A percentile compares a stretch with the other conserved stretches of the same genome.
Evolutionary conservation across 2,113 vertebrate species (phyloP).

Genomic region (Casuarius casuarius): DNA sequence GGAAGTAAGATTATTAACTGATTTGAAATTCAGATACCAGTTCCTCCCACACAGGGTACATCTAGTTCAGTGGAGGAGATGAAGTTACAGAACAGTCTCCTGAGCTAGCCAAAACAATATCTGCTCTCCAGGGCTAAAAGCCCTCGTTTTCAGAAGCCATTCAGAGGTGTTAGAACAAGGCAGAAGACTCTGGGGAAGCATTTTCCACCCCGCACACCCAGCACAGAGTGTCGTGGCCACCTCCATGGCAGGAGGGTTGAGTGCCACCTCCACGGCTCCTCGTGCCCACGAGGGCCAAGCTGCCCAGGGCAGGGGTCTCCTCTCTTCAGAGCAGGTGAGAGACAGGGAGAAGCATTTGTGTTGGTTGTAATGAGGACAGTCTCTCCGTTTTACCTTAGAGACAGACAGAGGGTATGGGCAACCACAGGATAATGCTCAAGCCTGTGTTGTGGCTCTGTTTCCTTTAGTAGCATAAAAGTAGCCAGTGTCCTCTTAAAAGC

Average conservation of each 20-base stretch:
- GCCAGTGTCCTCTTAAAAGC: not conserved
- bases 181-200: not conserved
- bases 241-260: not conserved
- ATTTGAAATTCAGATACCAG: slow-evolving; percentile 72
- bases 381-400: not conserved
- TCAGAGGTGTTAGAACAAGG: not conserved
- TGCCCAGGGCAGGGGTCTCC: not conserved
- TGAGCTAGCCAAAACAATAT: slow-evolving; percentile 69
- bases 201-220: not conserved
- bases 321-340: not conserved
- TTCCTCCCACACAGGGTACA: slow-evolving; percentile 63
- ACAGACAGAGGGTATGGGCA: not conserved
- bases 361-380: not conserved
- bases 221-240: rapidly evolving
- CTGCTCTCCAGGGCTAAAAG: slow-evolving; percentile 22
- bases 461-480: not conserved
- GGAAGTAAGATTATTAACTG: slow-evolving; percentile 58
- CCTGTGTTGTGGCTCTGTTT: rapidly evolving
- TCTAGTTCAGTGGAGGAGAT: slow-evolving; percentile 28
- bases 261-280: not conserved
- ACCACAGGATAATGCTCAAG: not conserved
- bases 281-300: rapidly evolving
- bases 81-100: slow-evolving; percentile 72
- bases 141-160: not conserved
- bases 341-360: not conserved